A percentile compares a stretch with the other conserved stretches of the same genome.
Evolutionary conservation across 2,113 vertebrate species (phyloP).

Genomic region (Felis chaus): DNA sequence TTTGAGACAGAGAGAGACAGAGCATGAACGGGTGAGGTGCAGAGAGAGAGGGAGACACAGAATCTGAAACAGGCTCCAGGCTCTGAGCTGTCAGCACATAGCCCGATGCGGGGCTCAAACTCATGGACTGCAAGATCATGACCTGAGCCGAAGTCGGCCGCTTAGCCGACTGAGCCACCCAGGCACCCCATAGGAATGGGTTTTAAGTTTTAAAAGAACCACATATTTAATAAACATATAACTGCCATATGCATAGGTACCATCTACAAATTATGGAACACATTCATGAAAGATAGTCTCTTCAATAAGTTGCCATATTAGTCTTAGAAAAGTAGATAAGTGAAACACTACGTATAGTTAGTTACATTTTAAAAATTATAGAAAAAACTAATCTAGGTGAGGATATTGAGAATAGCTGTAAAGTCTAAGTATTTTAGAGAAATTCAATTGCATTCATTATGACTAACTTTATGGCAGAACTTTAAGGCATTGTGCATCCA

Average conservation of each 20-base stretch:
- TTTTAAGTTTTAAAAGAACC: background rate
- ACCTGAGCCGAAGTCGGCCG: too few species aligned
- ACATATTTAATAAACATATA: background rate
- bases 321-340: background rate
- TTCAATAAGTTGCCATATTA: background rate
- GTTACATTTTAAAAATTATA: background rate
- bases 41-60: too few species aligned
- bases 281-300: background rate
- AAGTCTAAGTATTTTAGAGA: constrained; percentile 18
- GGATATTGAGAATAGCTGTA: background rate
- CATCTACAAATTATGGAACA: background rate
- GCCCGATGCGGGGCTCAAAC: too few species aligned
- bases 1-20: too few species aligned
- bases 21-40: too few species aligned
- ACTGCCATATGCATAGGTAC: background rate
- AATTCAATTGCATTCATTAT: background rate
- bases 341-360: background rate
- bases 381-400: background rate
- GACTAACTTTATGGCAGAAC: background rate
- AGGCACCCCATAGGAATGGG: background rate
- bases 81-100: too few species aligned
- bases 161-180: too few species aligned
- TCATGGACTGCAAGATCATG: too few species aligned
- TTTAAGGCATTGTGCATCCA: constrained; percentile 21
- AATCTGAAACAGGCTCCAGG: too few species aligned